Conservation (phyloP, 1,140 invertebrate species). For the Cylas formicarius region DNA sequence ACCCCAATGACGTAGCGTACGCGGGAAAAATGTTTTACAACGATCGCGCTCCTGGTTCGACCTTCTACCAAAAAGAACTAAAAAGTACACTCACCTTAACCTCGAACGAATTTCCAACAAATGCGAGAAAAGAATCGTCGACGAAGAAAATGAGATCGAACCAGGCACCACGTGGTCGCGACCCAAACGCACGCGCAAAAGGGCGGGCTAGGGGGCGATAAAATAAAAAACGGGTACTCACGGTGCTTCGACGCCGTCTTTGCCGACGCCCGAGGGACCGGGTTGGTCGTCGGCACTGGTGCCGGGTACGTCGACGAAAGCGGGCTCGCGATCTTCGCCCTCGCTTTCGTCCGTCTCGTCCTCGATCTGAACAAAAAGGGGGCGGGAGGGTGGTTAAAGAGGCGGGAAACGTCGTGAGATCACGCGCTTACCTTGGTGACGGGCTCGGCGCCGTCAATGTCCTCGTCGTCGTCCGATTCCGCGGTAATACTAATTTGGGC, state of each 20-base stretch:
- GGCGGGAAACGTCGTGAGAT: neutral
- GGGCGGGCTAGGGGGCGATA: conserved; percentile 9
- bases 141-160: conserved; percentile 4
- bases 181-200: conserved; percentile 21
- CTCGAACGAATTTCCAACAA: neutral
- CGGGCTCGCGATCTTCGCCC: conserved; percentile 34
- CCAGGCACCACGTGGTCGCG: conserved; percentile 7
- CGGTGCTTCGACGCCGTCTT: conserved; percentile 48
- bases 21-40: no score
- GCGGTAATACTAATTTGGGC: conserved; percentile 23
- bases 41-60: no score
- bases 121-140: conserved; percentile 6
- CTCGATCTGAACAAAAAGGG: conserved; percentile 29
- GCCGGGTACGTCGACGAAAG: conserved; percentile 46
- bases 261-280: conserved; percentile 51
- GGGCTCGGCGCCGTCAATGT: conserved; percentile 19
- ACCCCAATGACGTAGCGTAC: no score
- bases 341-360: conserved; percentile 32
- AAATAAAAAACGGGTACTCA: conserved; percentile 44
- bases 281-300: conserved; percentile 47
- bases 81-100: conserved; percentile 19
- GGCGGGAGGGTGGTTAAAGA: neutral
- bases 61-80: conserved; percentile 6
- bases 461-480: conserved; percentile 24
- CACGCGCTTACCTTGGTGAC: conserved; percentile 21